Conservation (phyloP, 2,797 vertebrate genomes). For the Tamandua tetradactyla region DNA sequence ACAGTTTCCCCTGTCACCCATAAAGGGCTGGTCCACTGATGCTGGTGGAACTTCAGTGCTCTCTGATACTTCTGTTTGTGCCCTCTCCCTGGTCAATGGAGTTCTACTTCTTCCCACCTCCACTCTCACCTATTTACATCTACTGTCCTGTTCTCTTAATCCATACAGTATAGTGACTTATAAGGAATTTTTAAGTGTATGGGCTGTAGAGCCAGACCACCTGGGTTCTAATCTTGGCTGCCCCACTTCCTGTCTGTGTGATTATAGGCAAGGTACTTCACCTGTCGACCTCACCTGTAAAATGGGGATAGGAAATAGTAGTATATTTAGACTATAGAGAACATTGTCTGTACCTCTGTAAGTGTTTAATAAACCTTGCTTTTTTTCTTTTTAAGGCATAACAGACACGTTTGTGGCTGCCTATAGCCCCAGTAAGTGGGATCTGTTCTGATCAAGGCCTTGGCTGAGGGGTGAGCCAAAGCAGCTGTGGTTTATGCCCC, state of each 20-base stretch:
- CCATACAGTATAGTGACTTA: background rate
- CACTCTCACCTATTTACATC: background rate
- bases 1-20: background rate
- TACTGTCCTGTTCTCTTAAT: background rate
- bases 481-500: background rate
- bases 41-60: rapidly evolving
- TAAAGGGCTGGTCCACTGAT: no score
- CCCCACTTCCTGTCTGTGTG: background rate
- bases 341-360: background rate
- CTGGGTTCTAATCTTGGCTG: background rate
- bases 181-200: background rate
- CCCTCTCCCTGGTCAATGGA: background rate
- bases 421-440: background rate
- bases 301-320: background rate
- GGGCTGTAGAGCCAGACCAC: background rate
- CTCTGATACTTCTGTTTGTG: background rate
- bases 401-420: background rate
- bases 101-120: background rate
- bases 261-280: background rate
- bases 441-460: background rate
- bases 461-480: background rate
- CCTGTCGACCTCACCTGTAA: background rate
- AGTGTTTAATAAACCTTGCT: background rate
- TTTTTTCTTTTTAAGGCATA: background rate
- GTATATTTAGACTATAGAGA: no score